Evolutionary conservation across 1,140 invertebrate species (phyloP).

Genomic region (Diorhabda carinulata): DNA sequence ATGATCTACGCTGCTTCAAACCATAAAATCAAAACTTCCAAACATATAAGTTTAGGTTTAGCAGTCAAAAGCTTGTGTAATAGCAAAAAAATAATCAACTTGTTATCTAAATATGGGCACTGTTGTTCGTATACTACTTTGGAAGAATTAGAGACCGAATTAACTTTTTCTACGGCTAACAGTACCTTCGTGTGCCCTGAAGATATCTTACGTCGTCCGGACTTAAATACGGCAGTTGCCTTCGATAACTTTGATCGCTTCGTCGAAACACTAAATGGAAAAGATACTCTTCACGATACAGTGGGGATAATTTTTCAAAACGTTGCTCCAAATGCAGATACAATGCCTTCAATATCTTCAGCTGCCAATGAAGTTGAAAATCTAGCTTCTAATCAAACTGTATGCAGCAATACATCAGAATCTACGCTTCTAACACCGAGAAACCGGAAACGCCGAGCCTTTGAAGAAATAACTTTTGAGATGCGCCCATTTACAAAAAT

Average conservation of each 20-base stretch:
- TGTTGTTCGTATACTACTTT: too few relatives aligned
- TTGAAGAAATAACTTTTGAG: slow-evolving; percentile 18
- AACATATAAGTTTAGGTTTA: not conserved
- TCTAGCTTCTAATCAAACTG: too few relatives aligned
- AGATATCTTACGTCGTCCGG: slow-evolving; percentile 9
- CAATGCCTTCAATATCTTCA: too few relatives aligned
- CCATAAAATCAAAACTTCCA: slow-evolving; percentile 15
- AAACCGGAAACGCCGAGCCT: slow-evolving; percentile 13
- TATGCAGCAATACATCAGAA: too few relatives aligned
- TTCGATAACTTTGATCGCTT: not conserved
- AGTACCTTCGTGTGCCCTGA: slow-evolving; percentile 4
- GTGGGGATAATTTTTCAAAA: too few relatives aligned
- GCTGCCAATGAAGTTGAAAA: too few relatives aligned
- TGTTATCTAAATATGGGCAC: too few relatives aligned
- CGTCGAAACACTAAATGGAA: too few relatives aligned
- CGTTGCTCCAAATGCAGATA: too few relatives aligned
- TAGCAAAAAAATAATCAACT: too few relatives aligned
- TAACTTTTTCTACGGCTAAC: slow-evolving; percentile 13
- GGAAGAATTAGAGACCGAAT: slow-evolving; percentile 13
- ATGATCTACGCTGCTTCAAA: slow-evolving; percentile 14
- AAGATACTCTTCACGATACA: too few relatives aligned
- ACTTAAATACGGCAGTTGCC: slow-evolving; percentile 3
- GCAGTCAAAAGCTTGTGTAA: too few relatives aligned
- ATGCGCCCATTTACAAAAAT: slow-evolving; percentile 20
- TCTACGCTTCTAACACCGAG: slow-evolving; percentile 4